Base-by-base conservation (phyloP, 2,113 vertebrate genomes). In the Trichechus manatus region DNA sequence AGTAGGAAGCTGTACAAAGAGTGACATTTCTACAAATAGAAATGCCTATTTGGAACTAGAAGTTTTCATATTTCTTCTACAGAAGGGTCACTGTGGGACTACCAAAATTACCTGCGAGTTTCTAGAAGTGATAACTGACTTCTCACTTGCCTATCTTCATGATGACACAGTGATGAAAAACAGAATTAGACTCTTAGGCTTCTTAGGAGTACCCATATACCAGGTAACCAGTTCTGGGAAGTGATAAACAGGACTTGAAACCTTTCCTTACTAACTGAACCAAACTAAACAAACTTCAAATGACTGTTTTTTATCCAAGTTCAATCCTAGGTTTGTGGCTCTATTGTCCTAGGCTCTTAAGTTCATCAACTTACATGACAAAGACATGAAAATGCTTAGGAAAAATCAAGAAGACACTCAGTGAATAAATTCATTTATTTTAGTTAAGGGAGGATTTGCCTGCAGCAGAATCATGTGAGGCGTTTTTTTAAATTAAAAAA, bases 341-440 rank as follows among this genome's bases (percentile, higher is more conserved):
- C 36, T 47, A 50, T 56, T 94, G 13, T 64, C 44, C 81, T 36
- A 93, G 50, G 64, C 11, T 59, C 68, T 50, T n/a, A 93, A 92
- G 4, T 92, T 93, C 53, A 94, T 36, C 68, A 47, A 86, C 29
- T 89, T 91, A 42, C 23, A 81, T 90, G 56, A 83, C 36, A 36
- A 92, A 77, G 15, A 95, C 5, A 50, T 20, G 44, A 63, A 83
- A 50, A 89, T 92, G 42, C 42, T 95, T 93, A 44, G 63, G 80
- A 96, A 97, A 95, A 92, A 50, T 79, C n/a, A 89, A 87, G 25
- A 84, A 95, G 61, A 36, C 39, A 89, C 7, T 61, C 22, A 14
- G n/a, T 88, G 19, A 70, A 94, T 93, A 94, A 72, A 81, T 88
- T 4, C 39, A 79, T 74, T 79, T 42, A 64, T 85, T 94, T 59